Evolutionary conservation across 2,888 invertebrate genomes (phyloP).

Genomic region (Papilio demoleus): DNA sequence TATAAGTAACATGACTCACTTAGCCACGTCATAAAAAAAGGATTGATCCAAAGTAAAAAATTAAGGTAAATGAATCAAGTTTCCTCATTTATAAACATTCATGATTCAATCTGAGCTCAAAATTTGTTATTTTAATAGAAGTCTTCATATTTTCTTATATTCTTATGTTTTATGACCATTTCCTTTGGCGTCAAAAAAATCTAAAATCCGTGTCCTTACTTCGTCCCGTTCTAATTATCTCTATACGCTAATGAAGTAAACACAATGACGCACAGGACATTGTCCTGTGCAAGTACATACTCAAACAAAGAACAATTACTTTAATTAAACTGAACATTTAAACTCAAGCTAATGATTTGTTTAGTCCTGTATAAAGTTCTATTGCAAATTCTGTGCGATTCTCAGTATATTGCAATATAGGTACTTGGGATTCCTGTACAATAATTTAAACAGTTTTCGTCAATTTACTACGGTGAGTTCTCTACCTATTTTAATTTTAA

Average conservation of each 20-base stretch:
- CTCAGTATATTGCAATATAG: too few relatives aligned
- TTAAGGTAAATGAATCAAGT: conserved; percentile 16
- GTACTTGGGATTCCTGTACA: too few relatives aligned
- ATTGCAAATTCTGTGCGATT: not conserved
- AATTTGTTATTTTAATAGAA: not conserved
- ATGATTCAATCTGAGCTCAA: not conserved
- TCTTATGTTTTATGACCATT: too few relatives aligned
- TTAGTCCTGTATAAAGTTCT: not conserved
- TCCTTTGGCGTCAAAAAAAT: not conserved
- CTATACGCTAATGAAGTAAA: too few relatives aligned
- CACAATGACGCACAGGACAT: not conserved
- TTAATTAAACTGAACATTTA: not conserved
- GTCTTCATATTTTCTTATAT: too few relatives aligned
- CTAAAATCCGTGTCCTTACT: not conserved
- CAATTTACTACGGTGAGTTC: too few relatives aligned
- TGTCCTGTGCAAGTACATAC: not conserved
- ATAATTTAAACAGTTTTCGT: too few relatives aligned
- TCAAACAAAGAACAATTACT: not conserved
- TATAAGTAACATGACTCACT: not conserved
- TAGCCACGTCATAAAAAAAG: not conserved
- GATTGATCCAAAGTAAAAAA: not conserved
- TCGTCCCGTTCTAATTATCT: not conserved
- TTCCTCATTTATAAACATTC: not conserved
- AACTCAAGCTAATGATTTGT: not conserved
- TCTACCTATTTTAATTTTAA: too few relatives aligned